Percentiles rank a stretch among this genome's conserved stretches.
Evolutionary conservation across 2,888 invertebrate species (phyloP).

Genomic region (Andricus curvator): DNA sequence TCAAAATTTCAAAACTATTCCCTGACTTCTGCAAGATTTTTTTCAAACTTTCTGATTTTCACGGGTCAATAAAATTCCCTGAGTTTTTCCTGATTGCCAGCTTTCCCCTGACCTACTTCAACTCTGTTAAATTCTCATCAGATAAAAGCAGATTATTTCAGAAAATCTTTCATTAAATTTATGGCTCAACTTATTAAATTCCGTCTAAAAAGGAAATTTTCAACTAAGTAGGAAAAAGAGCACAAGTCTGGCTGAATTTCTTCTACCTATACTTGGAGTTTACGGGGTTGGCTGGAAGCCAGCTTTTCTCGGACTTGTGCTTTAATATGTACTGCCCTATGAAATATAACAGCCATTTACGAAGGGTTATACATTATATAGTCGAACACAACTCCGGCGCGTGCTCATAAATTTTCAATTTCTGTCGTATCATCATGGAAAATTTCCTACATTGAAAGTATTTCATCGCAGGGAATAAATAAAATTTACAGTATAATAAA

Average conservation of each 20-base stretch:
- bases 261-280: slow-evolving; percentile 16
- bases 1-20: too few relatives aligned
- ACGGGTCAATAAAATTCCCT: too few relatives aligned
- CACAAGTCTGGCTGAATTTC: slow-evolving; percentile 10
- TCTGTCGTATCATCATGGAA: slow-evolving; percentile 34
- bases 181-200: not conserved
- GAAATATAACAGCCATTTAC: slow-evolving; percentile 40
- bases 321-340: slow-evolving; percentile 40
- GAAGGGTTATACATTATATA: slow-evolving; percentile 41
- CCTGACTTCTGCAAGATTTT: too few relatives aligned
- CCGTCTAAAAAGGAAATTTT: slow-evolving; percentile 8
- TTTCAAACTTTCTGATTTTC: too few relatives aligned
- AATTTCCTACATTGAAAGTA: slow-evolving; percentile 34
- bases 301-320: slow-evolving; percentile 34
- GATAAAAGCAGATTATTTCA: not conserved
- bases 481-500: not conserved
- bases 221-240: slow-evolving; percentile 16
- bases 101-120: too few relatives aligned
- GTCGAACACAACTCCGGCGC: slow-evolving; percentile 23
- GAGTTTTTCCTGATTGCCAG: too few relatives aligned
- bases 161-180: not conserved
- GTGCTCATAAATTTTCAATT: slow-evolving; percentile 37
- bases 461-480: slow-evolving; percentile 20
- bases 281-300: slow-evolving; percentile 19
- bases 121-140: not conserved